Percentiles rank a stretch among this genome's conserved stretches.
phyloP scores from a whole-genome alignment of 2,888 invertebrate species.

The Apotomis turbidana region DNA sequence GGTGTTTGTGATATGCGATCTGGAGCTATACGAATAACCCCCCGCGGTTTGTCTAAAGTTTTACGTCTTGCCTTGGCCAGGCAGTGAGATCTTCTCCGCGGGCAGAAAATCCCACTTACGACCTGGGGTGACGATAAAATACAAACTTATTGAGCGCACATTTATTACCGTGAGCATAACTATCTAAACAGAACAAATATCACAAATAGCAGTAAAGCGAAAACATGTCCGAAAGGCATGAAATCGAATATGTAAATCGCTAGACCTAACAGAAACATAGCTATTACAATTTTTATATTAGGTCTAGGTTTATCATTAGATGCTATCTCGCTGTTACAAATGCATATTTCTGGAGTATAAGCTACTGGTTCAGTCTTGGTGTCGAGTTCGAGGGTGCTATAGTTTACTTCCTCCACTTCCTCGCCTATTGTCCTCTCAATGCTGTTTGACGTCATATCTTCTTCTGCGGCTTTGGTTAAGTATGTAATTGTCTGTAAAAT shows the following conservation, averaged over 20 bases:
- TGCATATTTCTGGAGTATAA: constrained; percentile 2
- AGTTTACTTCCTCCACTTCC: not conserved
- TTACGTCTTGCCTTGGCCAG: no score
- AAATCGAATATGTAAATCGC: constrained; percentile 60
- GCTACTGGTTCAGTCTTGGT: constrained; percentile 13
- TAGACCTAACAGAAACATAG: constrained; percentile 50
- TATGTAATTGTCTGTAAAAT: constrained; percentile 62
- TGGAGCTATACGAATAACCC: no score
- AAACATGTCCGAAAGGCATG: constrained; percentile 49
- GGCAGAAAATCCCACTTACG: no score
- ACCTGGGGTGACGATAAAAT: no score
- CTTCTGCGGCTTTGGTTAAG: constrained; percentile 59
- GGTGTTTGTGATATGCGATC: no score
- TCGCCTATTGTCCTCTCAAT: constrained; percentile 45
- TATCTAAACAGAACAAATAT: constrained; percentile 32
- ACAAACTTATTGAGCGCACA: no score
- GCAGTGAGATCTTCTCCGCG: no score
- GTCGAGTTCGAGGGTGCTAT: constrained; percentile 2
- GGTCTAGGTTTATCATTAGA: not conserved
- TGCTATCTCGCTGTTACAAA: constrained; percentile 5
- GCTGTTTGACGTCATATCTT: constrained; percentile 44
- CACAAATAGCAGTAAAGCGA: constrained; percentile 32
- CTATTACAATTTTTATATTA: constrained; percentile 15
- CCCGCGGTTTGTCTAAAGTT: no score
- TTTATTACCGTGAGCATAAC: not conserved